Evolutionary conservation across 2,113 vertebrate genomes (phyloP).

Genomic region (Bubo blakistoni): DNA sequence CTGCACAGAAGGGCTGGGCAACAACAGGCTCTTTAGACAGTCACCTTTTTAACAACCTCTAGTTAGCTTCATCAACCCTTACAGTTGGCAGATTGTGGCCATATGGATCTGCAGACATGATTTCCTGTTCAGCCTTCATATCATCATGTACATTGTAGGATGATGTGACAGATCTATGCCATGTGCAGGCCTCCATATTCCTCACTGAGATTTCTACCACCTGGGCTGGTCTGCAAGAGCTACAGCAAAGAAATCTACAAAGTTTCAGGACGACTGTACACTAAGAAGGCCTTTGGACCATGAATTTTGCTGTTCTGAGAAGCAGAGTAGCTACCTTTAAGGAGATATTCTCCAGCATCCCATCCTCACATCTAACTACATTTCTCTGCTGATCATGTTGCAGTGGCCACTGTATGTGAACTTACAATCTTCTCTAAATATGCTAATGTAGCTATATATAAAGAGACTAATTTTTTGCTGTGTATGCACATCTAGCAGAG

Average conservation of each 20-base stretch:
- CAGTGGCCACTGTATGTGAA: neutral
- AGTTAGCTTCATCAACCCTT: neutral
- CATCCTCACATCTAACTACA: neutral
- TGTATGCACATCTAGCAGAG: neutral
- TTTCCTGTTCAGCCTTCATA: slow-evolving; percentile 3
- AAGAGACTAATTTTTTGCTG: neutral
- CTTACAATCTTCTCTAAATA: neutral
- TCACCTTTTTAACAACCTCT: neutral
- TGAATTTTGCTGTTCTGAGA: neutral
- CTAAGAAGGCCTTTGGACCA: neutral
- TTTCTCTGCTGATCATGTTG: neutral
- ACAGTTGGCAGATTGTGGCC: neutral
- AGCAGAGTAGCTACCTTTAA: neutral
- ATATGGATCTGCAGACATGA: slow-evolving; percentile 16
- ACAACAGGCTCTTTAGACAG: neutral
- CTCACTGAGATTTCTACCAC: neutral
- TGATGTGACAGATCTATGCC: neutral
- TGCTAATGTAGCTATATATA: neutral
- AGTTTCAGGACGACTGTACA: neutral
- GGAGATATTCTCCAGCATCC: neutral
- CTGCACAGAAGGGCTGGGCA: neutral
- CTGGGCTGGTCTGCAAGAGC: neutral
- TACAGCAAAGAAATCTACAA: neutral
- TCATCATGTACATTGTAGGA: neutral
- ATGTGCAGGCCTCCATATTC: neutral